Evolutionary conservation across 2,888 invertebrate species (phyloP), one percentile per base, ranked within the genome.

Genomic region (Octodonta nipae): DNA sequence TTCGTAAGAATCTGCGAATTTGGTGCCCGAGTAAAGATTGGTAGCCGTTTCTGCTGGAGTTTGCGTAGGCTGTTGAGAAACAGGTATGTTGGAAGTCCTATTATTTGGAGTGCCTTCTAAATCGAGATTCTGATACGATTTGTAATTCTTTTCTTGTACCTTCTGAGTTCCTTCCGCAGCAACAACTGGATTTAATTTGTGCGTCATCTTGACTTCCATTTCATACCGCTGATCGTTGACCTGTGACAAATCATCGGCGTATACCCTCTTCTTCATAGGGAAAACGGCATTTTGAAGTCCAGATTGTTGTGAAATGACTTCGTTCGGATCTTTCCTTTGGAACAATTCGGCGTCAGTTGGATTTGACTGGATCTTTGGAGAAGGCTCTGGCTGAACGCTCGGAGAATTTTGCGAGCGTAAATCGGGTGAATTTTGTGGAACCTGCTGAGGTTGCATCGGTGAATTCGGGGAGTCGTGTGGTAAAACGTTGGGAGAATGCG

Each of bases 201-300:
- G n/a, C 3, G 22, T 11, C 26, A 30, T 10, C 17, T 37, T 39
- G n/a, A 35, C 35, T 27, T 40, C 37, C n/a, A 40, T 39, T 4
- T 39, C 28, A 22, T 36, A 15, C 10, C 38, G 33, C 2, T 36
- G 17, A 15, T 38, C 43, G 15, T 45, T 34, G 20, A 47, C 46
- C 25, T 45, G 44, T 24, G 35, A 26, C 13, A 63, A 59, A 13
- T 43, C 49, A 45, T 73, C 73, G 50, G 65, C 71, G 42, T 74
- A 75, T 17, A 65, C 67, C 24, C 76, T 63, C 51, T 76, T 76
- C 50, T 76, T 76, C 20, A 75, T 73, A 6, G 75, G 75, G 48
- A 71, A 75, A 14, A 68, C 56, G 11, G 67, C 51, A 22, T 37
- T 33, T 8, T 32, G 36, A 15, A 29, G 20, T 10, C 27, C 10